Conservation (phyloP, 2,113 vertebrate genomes). For the Manacus vitellinus region DNA sequence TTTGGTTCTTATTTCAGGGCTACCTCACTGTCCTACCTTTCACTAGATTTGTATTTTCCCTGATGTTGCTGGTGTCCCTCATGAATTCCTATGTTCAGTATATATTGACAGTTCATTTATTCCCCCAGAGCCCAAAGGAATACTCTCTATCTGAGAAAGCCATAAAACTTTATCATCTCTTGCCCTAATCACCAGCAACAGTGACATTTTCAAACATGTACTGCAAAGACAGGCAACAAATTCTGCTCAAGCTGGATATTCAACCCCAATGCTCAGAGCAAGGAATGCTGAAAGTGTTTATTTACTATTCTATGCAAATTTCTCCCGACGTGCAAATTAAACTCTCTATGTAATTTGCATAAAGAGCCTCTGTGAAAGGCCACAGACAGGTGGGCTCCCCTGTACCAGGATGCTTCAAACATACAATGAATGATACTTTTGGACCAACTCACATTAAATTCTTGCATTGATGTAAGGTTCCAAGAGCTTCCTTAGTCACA, state of each 20-base stretch:
- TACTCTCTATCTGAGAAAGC: not conserved
- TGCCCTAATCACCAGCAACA: not conserved
- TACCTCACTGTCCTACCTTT: not conserved
- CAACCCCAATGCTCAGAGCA: not conserved
- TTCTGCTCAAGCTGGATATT: not conserved
- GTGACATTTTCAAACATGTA: not conserved
- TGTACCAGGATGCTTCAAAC: not conserved
- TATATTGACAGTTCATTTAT: not conserved
- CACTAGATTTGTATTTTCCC: not conserved
- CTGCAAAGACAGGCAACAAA: not conserved
- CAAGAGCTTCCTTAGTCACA: not conserved
- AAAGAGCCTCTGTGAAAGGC: not conserved
- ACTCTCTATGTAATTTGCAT: not conserved
- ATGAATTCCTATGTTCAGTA: not conserved
- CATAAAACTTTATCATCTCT: not conserved
- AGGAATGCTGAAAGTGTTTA: not conserved
- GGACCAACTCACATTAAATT: not conserved
- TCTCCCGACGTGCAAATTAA: not conserved
- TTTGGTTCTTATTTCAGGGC: not conserved
- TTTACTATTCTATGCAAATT: not conserved
- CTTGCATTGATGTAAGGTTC: not conserved
- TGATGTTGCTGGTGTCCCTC: not conserved
- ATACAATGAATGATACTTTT: not conserved
- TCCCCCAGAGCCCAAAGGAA: not conserved
- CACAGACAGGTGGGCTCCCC: not conserved